These are phyloP conservation scores for Prosopocoilus inquinatus DNA, from an alignment of 2,888 invertebrate genomes.

Conservation along the genomic window DNA sequence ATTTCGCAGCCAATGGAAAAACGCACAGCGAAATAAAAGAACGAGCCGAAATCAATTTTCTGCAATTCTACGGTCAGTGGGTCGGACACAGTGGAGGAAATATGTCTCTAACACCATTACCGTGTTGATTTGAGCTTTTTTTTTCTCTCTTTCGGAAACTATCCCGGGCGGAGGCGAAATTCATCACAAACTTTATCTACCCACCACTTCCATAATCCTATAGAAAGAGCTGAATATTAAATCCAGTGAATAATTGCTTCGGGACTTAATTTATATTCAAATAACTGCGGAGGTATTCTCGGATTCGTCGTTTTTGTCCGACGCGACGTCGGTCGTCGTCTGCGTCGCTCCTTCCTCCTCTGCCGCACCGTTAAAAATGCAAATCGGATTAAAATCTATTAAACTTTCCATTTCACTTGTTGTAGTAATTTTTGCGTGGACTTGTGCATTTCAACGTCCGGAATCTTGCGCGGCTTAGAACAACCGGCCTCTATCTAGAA, in stretches of 20 bases:
- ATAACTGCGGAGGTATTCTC: slow-evolving; percentile 29
- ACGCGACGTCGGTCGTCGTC: no score
- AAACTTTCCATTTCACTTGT: not conserved
- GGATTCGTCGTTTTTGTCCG: slow-evolving; percentile 24
- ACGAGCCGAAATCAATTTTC: slow-evolving; percentile 32
- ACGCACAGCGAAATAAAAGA: slow-evolving; percentile 22
- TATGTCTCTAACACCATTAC: slow-evolving; percentile 9
- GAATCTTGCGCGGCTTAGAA: slow-evolving; percentile 8
- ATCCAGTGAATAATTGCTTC: slow-evolving; percentile 35
- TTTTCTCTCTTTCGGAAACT: slow-evolving; percentile 9
- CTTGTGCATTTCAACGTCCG: no score
- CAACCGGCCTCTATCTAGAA: slow-evolving; percentile 21
- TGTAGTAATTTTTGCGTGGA: no score
- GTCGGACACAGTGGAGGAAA: slow-evolving; percentile 20
- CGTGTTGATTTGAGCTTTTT: not conserved
- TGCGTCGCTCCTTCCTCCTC: slow-evolving; percentile 16
- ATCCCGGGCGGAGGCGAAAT: slow-evolving; percentile 14
- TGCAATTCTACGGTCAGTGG: slow-evolving; percentile 28
- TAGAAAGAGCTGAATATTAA: slow-evolving; percentile 34
- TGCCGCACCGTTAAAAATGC: slow-evolving; percentile 3
- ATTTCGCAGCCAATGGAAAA: slow-evolving; percentile 19
- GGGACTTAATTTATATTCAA: slow-evolving; percentile 35
- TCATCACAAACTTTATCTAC: slow-evolving; percentile 27
- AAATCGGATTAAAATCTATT: slow-evolving; percentile 16
- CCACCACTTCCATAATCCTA: slow-evolving; percentile 32